Conservation (phyloP, 2,113 vertebrate genomes). For the Athene cunicularia region DNA sequence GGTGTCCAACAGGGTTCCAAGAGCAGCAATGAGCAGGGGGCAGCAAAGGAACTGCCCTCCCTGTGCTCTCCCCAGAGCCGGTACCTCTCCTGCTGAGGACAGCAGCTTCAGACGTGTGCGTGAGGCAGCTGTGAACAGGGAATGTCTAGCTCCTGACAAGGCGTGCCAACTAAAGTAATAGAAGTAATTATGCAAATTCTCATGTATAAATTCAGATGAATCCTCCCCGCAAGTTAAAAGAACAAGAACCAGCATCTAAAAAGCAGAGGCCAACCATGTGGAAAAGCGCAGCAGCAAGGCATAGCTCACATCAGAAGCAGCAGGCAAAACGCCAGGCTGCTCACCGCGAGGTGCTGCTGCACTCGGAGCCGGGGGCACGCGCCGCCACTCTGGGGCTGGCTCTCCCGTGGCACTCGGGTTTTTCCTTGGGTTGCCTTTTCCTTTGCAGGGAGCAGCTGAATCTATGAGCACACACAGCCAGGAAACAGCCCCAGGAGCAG, state of each 20-base stretch:
- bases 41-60: not conserved
- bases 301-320: not conserved
- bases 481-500: not conserved
- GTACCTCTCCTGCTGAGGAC: not conserved
- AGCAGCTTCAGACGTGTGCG: fast-evolving
- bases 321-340: not conserved
- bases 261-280: not conserved
- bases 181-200: not conserved
- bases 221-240: not conserved
- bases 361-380: too few relatives aligned
- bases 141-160: not conserved
- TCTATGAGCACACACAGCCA: not conserved
- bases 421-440: not conserved
- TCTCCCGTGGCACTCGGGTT: not conserved
- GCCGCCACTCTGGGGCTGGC: not conserved
- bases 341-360: not conserved
- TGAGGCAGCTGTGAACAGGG: not conserved
- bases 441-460: not conserved
- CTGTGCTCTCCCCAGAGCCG: not conserved
- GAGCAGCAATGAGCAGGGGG: not conserved
- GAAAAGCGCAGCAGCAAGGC: not conserved
- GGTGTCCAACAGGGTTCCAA: not conserved
- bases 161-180: not conserved
- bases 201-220: not conserved
- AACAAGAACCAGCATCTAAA: not conserved